A percentile compares a stretch with the other conserved stretches of the same genome.
Evolutionary conservation across 2,888 invertebrate species (phyloP).

Genomic region (Lydus trimaculatus): DNA sequence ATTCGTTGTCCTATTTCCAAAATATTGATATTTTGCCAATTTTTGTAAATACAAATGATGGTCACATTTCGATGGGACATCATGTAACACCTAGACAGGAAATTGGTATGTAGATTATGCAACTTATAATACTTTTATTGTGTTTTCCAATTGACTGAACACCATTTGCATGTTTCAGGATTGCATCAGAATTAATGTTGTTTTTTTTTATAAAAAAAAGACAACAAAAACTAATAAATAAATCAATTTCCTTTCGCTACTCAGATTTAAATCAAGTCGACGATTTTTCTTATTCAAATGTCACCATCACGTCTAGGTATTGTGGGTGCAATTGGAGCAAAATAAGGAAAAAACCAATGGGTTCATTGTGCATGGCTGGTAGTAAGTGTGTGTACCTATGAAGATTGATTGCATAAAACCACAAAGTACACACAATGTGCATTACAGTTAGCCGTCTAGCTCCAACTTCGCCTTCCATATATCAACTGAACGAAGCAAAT

Average conservation of each 20-base stretch:
- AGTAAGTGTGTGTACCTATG: neutral
- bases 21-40: neutral
- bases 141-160: neutral
- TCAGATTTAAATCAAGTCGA: neutral
- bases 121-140: neutral
- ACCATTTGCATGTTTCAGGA: neutral
- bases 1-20: no score
- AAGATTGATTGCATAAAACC: constrained; percentile 7
- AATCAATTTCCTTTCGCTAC: neutral
- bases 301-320: neutral
- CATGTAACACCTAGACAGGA: neutral
- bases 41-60: neutral
- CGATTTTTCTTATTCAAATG: neutral
- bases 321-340: neutral
- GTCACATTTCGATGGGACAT: neutral
- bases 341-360: neutral
- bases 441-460: neutral
- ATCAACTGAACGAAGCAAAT: neutral
- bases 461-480: neutral
- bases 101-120: neutral
- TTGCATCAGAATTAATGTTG: no score
- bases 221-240: neutral
- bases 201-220: no score
- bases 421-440: neutral
- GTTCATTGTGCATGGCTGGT: neutral